These are phyloP conservation scores for Schizaphis graminum DNA, from an alignment of 2,888 invertebrate species.

Conservation along the genomic window DNA sequence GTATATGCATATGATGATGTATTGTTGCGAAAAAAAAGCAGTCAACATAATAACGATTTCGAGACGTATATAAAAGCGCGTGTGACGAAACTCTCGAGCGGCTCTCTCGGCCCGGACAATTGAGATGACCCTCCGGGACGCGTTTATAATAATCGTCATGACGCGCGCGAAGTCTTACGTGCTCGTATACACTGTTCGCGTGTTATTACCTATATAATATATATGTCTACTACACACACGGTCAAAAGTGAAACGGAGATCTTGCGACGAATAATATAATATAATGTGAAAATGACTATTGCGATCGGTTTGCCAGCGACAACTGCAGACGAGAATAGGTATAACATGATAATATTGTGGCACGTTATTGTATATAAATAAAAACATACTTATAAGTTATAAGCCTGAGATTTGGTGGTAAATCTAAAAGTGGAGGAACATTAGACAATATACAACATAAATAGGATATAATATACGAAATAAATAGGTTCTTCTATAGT, in stretches of 20 bases:
- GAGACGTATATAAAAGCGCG: background rate
- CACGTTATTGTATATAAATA: background rate
- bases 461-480: background rate
- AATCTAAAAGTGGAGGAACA: background rate
- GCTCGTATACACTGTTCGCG: background rate
- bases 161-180: conserved; percentile 1
- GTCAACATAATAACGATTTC: background rate
- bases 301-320: background rate
- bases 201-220: background rate
- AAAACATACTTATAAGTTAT: background rate
- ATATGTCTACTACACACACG: background rate
- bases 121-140: conserved; percentile 44
- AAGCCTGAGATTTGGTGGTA: background rate
- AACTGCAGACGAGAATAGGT: background rate
- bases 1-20: background rate
- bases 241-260: background rate
- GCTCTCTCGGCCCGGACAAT: conserved; percentile 31
- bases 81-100: conserved; percentile 19
- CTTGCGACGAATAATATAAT: background rate
- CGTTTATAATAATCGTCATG: conserved; percentile 16
- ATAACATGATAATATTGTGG: background rate
- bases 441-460: background rate
- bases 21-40: background rate
- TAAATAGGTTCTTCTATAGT: background rate
- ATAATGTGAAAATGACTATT: background rate